Percentiles rank a stretch among this genome's conserved stretches.
Evolutionary conservation across 2,888 invertebrate genomes (phyloP).

Genomic region (Nebria brevicollis): DNA sequence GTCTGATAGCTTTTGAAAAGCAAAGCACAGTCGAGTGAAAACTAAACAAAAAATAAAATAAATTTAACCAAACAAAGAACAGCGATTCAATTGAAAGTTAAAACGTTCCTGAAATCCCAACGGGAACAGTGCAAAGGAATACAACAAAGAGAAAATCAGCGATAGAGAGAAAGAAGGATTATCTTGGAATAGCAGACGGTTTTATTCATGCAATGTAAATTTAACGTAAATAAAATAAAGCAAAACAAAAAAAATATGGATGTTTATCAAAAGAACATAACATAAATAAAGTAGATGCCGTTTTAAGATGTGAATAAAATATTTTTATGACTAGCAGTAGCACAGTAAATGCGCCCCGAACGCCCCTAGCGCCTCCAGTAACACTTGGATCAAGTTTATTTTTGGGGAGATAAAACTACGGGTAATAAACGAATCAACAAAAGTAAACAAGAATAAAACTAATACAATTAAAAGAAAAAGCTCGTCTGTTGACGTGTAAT

Average conservation of each 20-base stretch:
- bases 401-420: slow-evolving; percentile 5
- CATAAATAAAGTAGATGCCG: slow-evolving; percentile 41
- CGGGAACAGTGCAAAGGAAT: slow-evolving; percentile 30
- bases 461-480: slow-evolving; percentile 42
- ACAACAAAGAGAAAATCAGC: slow-evolving; percentile 21
- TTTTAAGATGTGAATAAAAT: slow-evolving; percentile 47
- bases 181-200: slow-evolving; percentile 26
- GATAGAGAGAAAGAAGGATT: slow-evolving; percentile 26
- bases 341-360: slow-evolving; percentile 3
- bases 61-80: slow-evolving; percentile 45
- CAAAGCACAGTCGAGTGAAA: background rate
- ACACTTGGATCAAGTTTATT: background rate
- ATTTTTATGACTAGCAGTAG: slow-evolving; percentile 41
- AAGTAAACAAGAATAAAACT: slow-evolving; percentile 41
- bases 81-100: slow-evolving; percentile 46
- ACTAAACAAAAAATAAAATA: slow-evolving; percentile 39
- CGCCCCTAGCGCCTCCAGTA: background rate
- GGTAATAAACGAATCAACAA: slow-evolving; percentile 34
- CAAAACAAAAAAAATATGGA: slow-evolving; percentile 36
- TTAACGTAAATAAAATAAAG: slow-evolving; percentile 44
- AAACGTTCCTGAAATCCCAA: slow-evolving; percentile 45
- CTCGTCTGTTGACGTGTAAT: slow-evolving; percentile 34
- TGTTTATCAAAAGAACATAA: slow-evolving; percentile 46
- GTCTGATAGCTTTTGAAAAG: background rate
- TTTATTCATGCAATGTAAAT: slow-evolving; percentile 45